These are phyloP conservation scores for Molossus alvarezi DNA, from an alignment of 2,797 vertebrate genomes.

Conservation along the genomic window DNA sequence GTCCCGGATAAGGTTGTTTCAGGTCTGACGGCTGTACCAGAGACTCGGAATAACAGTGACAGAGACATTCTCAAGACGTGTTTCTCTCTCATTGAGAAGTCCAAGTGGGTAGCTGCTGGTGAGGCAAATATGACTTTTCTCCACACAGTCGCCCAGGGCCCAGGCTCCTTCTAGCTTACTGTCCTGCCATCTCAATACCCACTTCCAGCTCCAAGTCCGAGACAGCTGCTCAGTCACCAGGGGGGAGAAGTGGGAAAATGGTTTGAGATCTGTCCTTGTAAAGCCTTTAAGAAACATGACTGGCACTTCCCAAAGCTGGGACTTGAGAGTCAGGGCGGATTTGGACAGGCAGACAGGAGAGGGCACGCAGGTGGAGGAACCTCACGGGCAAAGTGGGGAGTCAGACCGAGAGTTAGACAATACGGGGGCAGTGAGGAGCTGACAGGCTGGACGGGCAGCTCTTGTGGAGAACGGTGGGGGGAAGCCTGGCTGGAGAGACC, in stretches of 20 bases:
- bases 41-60: not conserved
- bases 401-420: fast-evolving
- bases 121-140: not conserved
- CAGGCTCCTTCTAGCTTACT: not conserved
- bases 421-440: not conserved
- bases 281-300: not conserved
- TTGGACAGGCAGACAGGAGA: not conserved
- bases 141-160: not conserved
- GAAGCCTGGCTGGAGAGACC: not conserved
- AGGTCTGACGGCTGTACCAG: not conserved
- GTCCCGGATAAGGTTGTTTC: not conserved
- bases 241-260: no score
- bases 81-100: not conserved
- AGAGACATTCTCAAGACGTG: not conserved
- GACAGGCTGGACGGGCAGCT: not conserved
- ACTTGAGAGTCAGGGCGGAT: not conserved
- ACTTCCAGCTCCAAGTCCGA: not conserved
- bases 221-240: not conserved
- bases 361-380: fast-evolving
- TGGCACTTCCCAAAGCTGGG: not conserved
- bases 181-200: not conserved
- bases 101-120: not conserved
- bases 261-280: not conserved
- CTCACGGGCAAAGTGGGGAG: fast-evolving
- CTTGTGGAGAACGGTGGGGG: not conserved